phyloP scores from a whole-genome alignment of 2,888 invertebrate species.

The Drosophila demipolita region DNA sequence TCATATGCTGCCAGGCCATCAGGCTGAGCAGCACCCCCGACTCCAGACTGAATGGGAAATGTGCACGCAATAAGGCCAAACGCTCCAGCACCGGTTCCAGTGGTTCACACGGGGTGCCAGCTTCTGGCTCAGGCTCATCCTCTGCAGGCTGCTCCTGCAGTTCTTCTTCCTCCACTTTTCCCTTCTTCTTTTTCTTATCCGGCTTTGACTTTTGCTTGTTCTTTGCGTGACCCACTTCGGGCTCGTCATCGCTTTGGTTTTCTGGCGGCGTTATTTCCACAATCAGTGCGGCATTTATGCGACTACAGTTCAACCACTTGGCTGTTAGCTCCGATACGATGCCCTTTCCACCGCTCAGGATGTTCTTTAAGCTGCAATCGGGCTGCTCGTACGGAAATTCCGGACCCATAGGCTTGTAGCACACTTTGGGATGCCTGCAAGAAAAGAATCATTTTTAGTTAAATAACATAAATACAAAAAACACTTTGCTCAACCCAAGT shows the following conservation, averaged over 20 bases:
- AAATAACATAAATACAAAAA: background rate
- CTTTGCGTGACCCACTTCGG: slow-evolving; percentile 24
- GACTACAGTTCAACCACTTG: slow-evolving; percentile 92
- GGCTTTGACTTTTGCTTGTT: slow-evolving; percentile 11
- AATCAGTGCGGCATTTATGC: slow-evolving; percentile 89
- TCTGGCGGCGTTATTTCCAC: slow-evolving; percentile 82
- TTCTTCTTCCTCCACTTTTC: slow-evolving; percentile 11
- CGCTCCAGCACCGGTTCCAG: slow-evolving; percentile 87
- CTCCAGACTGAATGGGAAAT: slow-evolving; percentile 94
- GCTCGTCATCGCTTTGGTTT: slow-evolving; percentile 84
- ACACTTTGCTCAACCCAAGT: slow-evolving; percentile 86
- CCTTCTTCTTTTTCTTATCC: slow-evolving; percentile 7
- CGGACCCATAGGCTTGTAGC: slow-evolving; percentile 84
- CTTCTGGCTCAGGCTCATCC: slow-evolving; percentile 3
- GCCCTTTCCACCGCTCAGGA: slow-evolving; percentile 89
- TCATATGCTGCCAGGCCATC: slow-evolving; percentile 96
- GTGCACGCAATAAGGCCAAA: slow-evolving; percentile 88
- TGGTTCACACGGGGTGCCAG: slow-evolving; percentile 22
- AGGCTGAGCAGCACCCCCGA: slow-evolving; percentile 92
- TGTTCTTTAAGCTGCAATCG: slow-evolving; percentile 88
- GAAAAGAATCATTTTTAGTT: background rate
- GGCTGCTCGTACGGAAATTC: slow-evolving; percentile 86
- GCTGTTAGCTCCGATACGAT: slow-evolving; percentile 95
- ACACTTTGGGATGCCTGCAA: slow-evolving; percentile 73
- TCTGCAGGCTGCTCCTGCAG: slow-evolving; percentile 34